Conservation (phyloP, 1,140 invertebrate genomes). For the Drosophila truncata region DNA sequence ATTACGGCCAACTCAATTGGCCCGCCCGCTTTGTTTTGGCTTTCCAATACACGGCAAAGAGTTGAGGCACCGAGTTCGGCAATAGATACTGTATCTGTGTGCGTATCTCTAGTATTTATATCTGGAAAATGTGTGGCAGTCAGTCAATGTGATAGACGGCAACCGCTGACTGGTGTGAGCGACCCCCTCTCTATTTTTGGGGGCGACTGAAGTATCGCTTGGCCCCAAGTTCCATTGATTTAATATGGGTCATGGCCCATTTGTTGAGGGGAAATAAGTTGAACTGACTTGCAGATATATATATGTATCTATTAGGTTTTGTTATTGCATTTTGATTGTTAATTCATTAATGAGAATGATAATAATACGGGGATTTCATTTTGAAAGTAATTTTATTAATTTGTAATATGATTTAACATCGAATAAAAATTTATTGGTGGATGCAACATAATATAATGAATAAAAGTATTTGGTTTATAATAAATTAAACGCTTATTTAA, state of each 20-base stretch:
- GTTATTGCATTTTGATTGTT: not conserved
- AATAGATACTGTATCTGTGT: constrained; percentile 42
- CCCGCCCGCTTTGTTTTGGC: constrained; percentile 56
- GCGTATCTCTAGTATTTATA: constrained; percentile 55
- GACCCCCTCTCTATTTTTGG: constrained; percentile 17
- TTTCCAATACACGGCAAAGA: constrained; percentile 49
- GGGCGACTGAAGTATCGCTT: constrained; percentile 1
- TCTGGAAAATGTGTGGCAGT: constrained; percentile 76
- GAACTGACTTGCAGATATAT: constrained; percentile 3
- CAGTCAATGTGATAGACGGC: constrained; percentile 80
- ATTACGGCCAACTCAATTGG: constrained; percentile 80
- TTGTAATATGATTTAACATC: too few species aligned
- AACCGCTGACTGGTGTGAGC: constrained; percentile 50
- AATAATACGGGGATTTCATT: not conserved
- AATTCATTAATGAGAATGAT: not conserved
- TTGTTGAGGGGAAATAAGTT: constrained; percentile 43
- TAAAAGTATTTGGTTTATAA: too few species aligned
- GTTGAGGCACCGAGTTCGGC: constrained; percentile 32
- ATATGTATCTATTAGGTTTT: too few species aligned
- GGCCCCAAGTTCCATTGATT: constrained; percentile 44
- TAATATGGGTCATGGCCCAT: constrained; percentile 79
- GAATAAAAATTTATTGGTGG: not conserved
- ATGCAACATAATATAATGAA: not conserved
- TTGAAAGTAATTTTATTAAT: not conserved
- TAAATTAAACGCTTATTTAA: too few species aligned